phyloP scores from a whole-genome alignment of 92 coral and sea anemone genomes.

The Epizoanthus rinbou region DNA sequence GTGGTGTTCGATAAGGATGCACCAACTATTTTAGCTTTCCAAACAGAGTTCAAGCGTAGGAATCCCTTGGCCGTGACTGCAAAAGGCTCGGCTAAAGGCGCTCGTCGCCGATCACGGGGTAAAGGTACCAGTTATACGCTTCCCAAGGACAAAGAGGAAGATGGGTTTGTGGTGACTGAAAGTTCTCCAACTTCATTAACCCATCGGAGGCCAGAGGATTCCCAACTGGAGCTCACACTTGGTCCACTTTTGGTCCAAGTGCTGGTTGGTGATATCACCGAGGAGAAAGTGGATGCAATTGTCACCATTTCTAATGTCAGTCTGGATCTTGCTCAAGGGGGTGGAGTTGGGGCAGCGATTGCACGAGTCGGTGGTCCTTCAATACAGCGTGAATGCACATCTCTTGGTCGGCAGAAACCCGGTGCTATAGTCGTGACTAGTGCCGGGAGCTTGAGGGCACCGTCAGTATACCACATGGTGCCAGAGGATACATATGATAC shows the following conservation, averaged over 20 bases:
- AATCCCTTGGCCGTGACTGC: background rate
- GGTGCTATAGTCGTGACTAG: constrained; percentile 41
- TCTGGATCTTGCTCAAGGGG: constrained; percentile 40
- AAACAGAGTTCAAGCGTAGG: constrained; percentile 41
- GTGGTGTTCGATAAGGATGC: constrained; percentile 66
- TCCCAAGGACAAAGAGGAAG: background rate
- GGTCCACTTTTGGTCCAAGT: constrained; percentile 55
- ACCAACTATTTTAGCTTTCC: constrained; percentile 53
- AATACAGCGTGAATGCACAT: constrained; percentile 58
- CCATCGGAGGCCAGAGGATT: background rate
- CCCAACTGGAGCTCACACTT: background rate
- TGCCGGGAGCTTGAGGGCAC: constrained; percentile 53
- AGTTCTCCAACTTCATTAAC: background rate
- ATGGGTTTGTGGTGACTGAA: background rate
- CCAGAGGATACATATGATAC: constrained; percentile 3
- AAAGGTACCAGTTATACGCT: background rate
- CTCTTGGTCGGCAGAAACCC: background rate
- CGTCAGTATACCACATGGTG: constrained; percentile 64
- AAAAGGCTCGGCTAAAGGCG: background rate
- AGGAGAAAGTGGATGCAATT: constrained; percentile 72
- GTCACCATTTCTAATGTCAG: constrained; percentile 48
- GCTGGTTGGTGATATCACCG: constrained; percentile 71
- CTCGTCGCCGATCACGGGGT: background rate
- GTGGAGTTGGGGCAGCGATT: constrained; percentile 60
- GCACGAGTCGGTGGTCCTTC: constrained; percentile 57